A percentile compares a stretch with the other conserved stretches of the same genome.
Evolutionary conservation across 2,888 invertebrate genomes (phyloP).

Genomic region (Alloplasta piceator): DNA sequence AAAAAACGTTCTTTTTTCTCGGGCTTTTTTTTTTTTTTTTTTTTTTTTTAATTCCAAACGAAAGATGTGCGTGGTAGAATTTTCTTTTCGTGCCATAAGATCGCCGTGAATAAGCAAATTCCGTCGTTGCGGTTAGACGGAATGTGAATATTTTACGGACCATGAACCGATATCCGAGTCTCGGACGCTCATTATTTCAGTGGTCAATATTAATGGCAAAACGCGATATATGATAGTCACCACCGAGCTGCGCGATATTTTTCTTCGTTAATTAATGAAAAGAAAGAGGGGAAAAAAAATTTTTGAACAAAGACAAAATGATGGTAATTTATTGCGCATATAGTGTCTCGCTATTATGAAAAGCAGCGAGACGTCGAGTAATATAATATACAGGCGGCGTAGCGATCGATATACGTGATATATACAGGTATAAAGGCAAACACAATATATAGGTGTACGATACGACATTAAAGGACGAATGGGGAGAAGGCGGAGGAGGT

Average conservation of each 20-base stretch:
- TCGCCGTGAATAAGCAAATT: no score
- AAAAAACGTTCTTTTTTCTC: neutral
- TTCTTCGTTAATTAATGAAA: constrained; percentile 2
- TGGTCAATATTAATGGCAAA: no score
- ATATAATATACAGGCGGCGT: constrained; percentile 9
- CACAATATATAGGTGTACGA: constrained; percentile 7
- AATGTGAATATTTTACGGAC: no score
- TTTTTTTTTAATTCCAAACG: no score
- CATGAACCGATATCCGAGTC: no score
- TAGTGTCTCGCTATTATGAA: neutral
- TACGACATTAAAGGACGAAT: constrained; percentile 21
- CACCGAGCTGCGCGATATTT: neutral
- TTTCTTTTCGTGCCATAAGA: neutral
- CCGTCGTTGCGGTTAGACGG: no score
- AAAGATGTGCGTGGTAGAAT: neutral
- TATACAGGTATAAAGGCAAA: neutral
- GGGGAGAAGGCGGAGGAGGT: neutral
- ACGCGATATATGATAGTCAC: neutral
- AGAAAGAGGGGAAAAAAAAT: constrained; percentile 65
- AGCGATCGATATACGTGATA: neutral
- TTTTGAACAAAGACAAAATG: constrained; percentile 49
- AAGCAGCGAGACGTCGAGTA: neutral
- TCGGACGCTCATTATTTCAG: no score
- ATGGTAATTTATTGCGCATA: constrained; percentile 55
- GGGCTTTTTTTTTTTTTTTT: neutral